Evolutionary conservation across 2,113 vertebrate genomes (phyloP).

Genomic region (Stegostoma tigrinum): DNA sequence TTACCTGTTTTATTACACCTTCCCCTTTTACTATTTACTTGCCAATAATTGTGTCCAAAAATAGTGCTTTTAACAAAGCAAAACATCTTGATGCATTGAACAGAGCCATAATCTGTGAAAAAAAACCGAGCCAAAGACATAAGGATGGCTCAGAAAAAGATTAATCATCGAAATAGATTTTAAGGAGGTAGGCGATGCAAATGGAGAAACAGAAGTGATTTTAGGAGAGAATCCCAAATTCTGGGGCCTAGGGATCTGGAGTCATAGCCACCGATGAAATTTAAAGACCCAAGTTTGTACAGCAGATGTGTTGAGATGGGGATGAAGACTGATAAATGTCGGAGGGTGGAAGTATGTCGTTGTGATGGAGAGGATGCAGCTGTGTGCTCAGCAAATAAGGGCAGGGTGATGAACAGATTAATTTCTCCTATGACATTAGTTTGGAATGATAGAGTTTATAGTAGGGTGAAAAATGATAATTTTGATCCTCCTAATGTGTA

Average conservation of each 20-base stretch:
- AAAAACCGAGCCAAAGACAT: neutral
- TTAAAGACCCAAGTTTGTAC: too few relatives aligned
- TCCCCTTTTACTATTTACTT: neutral
- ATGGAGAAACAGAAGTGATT: neutral
- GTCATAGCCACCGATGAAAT: neutral
- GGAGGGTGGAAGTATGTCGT: neutral
- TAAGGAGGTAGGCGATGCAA: neutral
- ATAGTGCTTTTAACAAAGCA: neutral
- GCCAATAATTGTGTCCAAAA: neutral
- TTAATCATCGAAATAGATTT: neutral
- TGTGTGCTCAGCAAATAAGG: neutral
- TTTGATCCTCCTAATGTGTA: neutral
- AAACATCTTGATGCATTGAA: neutral
- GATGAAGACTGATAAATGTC: neutral
- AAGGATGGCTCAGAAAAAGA: neutral
- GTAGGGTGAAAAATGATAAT: too few relatives aligned
- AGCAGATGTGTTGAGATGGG: too few relatives aligned
- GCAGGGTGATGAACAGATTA: neutral
- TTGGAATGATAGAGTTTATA: neutral
- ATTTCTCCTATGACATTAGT: neutral
- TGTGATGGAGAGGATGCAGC: neutral
- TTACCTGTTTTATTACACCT: neutral
- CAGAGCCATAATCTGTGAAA: neutral
- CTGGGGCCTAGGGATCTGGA: neutral
- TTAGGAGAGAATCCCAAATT: neutral